These are phyloP conservation scores for Corythornis vintsioides DNA, from an alignment of 2,113 vertebrate species.

Conservation along the genomic window DNA sequence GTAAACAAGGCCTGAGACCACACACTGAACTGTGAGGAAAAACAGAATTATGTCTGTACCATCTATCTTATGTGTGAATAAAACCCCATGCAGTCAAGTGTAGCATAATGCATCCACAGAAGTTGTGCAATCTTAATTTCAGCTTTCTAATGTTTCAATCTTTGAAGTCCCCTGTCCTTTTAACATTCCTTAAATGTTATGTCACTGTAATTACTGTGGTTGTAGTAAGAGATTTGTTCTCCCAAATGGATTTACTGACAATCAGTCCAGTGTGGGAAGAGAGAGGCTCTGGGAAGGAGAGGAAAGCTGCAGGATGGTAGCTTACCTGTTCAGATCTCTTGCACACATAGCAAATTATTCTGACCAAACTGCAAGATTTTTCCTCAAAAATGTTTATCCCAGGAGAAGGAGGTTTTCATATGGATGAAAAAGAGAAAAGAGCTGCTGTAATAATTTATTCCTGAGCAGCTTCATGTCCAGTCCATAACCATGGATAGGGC, in stretches of 20 bases:
- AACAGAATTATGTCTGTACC: neutral
- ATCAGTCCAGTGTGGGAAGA: neutral
- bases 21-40: constrained; percentile 12
- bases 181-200: constrained; percentile 34
- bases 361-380: neutral
- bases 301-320: neutral
- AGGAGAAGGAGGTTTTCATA: neutral
- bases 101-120: neutral
- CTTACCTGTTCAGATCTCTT: neutral
- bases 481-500: neutral
- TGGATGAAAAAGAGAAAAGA: neutral
- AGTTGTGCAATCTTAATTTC: constrained; percentile 2
- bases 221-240: neutral
- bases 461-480: neutral
- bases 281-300: neutral
- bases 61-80: neutral
- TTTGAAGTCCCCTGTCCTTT: constrained; percentile 30
- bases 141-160: constrained; percentile 13
- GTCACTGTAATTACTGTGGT: constrained; percentile 12
- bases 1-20: constrained; percentile 30
- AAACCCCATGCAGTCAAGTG: neutral
- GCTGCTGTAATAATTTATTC: neutral
- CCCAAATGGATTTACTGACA: neutral
- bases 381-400: neutral
- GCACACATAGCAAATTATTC: neutral